A percentile compares a stretch with the other conserved stretches of the same genome.
Evolutionary conservation across 2,888 invertebrate species (phyloP).

Genomic region (Troides aeacus): DNA sequence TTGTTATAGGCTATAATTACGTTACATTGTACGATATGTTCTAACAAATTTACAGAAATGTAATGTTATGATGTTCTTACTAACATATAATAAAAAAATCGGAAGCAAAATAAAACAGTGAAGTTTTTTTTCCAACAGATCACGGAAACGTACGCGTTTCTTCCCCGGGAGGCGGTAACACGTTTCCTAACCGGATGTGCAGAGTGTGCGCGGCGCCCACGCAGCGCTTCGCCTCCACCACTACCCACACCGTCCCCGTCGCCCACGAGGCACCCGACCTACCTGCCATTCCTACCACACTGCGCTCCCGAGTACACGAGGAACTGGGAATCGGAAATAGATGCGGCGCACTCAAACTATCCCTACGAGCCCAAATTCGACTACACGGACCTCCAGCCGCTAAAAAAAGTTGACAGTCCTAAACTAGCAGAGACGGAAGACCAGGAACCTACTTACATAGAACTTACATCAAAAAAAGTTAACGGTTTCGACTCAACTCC

Average conservation of each 20-base stretch:
- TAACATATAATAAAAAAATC: no score
- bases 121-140: slow-evolving; percentile 84
- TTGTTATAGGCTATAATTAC: no score
- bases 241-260: slow-evolving; percentile 75
- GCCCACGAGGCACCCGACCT: slow-evolving; percentile 69
- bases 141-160: slow-evolving; percentile 96
- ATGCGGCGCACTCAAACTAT: slow-evolving; percentile 71
- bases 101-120: slow-evolving; percentile 26
- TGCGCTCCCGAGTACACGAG: slow-evolving; percentile 70
- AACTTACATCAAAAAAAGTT: slow-evolving; percentile 65
- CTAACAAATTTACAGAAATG: no score
- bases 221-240: slow-evolving; percentile 82
- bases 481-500: slow-evolving; percentile 55
- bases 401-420: slow-evolving; percentile 70
- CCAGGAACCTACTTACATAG: slow-evolving; percentile 69
- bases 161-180: slow-evolving; percentile 97
- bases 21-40: no score
- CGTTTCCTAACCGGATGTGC: slow-evolving; percentile 96
- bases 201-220: slow-evolving; percentile 92
- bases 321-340: slow-evolving; percentile 78
- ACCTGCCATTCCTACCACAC: slow-evolving; percentile 69
- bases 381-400: slow-evolving; percentile 66
- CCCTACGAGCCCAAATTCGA: slow-evolving; percentile 68
- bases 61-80: no score
- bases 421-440: slow-evolving; percentile 61